These are phyloP conservation scores for Limnephilus auricula DNA, from an alignment of 2,888 invertebrate genomes.

Conservation along the genomic window DNA sequence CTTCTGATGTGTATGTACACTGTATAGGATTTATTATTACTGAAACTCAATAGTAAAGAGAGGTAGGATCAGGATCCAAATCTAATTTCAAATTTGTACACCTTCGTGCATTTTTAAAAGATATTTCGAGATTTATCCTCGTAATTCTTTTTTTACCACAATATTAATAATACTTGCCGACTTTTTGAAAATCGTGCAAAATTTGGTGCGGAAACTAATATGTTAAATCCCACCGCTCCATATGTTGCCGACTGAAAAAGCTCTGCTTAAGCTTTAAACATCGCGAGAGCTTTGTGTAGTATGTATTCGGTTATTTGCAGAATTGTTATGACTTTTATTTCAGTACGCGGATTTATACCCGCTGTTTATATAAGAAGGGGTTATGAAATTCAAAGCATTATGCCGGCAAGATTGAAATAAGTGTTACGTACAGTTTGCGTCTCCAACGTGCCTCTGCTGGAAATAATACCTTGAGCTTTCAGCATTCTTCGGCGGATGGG, in stretches of 20 bases:
- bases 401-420: conserved; percentile 36
- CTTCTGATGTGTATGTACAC: too few relatives aligned
- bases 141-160: neutral
- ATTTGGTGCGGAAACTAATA: neutral
- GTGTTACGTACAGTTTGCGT: neutral
- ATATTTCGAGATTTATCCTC: neutral
- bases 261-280: conserved; percentile 49
- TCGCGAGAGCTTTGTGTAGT: conserved; percentile 36
- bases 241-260: conserved; percentile 33
- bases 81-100: neutral
- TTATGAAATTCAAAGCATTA: conserved; percentile 28
- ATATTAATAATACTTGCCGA: neutral
- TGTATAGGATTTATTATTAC: too few relatives aligned
- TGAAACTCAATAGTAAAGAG: too few relatives aligned
- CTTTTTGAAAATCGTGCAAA: neutral
- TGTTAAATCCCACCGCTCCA: neutral
- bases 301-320: conserved; percentile 48
- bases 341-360: conserved; percentile 36
- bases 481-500: neutral
- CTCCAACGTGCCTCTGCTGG: neutral
- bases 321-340: conserved; percentile 50
- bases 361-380: conserved; percentile 36
- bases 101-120: neutral
- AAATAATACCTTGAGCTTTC: neutral
- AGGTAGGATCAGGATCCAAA: too few relatives aligned